phyloP scores from a whole-genome alignment of 2,888 invertebrate species.

The Suillia variegata region DNA sequence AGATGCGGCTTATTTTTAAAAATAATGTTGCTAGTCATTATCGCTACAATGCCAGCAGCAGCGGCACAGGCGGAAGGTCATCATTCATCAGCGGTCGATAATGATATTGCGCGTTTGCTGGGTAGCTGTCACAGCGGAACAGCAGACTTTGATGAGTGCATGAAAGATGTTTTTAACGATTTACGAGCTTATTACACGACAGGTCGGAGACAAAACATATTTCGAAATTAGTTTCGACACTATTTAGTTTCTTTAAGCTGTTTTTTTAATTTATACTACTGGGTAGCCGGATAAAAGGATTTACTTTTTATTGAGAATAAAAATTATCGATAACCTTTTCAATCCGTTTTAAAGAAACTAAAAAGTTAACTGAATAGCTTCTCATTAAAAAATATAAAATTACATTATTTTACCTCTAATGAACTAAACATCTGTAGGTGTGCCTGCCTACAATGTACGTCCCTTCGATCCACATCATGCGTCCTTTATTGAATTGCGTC shows the following conservation, averaged over 20 bases:
- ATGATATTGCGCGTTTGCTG: slow-evolving; percentile 59
- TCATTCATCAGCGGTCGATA: slow-evolving; percentile 47
- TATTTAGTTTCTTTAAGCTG: too few relatives aligned
- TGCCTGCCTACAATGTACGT: slow-evolving; percentile 73
- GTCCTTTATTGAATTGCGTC: slow-evolving; percentile 68
- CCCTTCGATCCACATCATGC: slow-evolving; percentile 82
- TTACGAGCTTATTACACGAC: slow-evolving; percentile 73
- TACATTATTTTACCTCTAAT: too few relatives aligned
- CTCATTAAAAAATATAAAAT: too few relatives aligned
- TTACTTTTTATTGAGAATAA: too few relatives aligned
- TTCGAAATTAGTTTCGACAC: too few relatives aligned
- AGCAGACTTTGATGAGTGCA: slow-evolving; percentile 73
- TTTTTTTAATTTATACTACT: too few relatives aligned
- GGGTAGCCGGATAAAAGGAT: too few relatives aligned
- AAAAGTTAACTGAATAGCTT: too few relatives aligned
- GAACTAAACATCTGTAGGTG: too few relatives aligned
- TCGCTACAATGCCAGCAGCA: slow-evolving; percentile 8
- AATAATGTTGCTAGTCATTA: too few relatives aligned
- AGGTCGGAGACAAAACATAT: slow-evolving; percentile 66
- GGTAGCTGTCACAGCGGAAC: slow-evolving; percentile 68
- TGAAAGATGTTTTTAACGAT: slow-evolving; percentile 74
- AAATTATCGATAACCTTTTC: too few relatives aligned
- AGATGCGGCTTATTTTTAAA: background rate
- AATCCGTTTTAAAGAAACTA: too few relatives aligned
- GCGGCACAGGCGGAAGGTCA: slow-evolving; percentile 37